These are phyloP conservation scores for Neopelma chrysocephalum DNA, from an alignment of 2,797 vertebrate genomes.

Conservation along the genomic window DNA sequence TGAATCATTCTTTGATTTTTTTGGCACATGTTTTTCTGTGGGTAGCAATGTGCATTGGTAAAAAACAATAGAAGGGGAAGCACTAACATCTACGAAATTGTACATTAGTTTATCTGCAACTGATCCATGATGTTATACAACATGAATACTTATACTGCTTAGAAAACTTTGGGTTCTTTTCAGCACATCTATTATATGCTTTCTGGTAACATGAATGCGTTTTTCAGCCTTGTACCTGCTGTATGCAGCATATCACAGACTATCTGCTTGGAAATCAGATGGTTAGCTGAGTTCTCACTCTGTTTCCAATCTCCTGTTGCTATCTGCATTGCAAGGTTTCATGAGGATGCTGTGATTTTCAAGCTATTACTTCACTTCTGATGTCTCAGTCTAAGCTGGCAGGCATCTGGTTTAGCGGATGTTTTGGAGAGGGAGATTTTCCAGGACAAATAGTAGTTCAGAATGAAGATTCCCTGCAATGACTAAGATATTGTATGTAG, in stretches of 20 bases:
- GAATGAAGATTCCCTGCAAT: background rate
- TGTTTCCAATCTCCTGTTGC: background rate
- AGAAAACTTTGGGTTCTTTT: background rate
- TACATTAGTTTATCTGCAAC: background rate
- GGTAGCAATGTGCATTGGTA: background rate
- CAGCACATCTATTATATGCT: background rate
- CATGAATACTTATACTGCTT: background rate
- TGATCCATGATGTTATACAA: background rate
- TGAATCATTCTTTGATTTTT: background rate
- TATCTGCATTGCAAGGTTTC: background rate
- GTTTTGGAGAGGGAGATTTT: background rate
- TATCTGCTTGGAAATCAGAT: background rate
- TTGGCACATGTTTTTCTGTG: background rate
- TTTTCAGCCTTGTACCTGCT: background rate
- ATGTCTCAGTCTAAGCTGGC: background rate
- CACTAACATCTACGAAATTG: background rate
- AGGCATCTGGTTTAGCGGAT: background rate
- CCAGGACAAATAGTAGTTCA: background rate
- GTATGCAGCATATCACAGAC: background rate
- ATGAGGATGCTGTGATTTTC: background rate
- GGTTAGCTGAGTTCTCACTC: background rate
- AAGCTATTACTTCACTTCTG: background rate
- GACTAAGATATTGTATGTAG: background rate
- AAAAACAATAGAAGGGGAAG: background rate
- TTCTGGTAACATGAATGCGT: background rate